phyloP scores from a whole-genome alignment of 2,797 vertebrate genomes.

The Schizopygopsis pylzovi region DNA sequence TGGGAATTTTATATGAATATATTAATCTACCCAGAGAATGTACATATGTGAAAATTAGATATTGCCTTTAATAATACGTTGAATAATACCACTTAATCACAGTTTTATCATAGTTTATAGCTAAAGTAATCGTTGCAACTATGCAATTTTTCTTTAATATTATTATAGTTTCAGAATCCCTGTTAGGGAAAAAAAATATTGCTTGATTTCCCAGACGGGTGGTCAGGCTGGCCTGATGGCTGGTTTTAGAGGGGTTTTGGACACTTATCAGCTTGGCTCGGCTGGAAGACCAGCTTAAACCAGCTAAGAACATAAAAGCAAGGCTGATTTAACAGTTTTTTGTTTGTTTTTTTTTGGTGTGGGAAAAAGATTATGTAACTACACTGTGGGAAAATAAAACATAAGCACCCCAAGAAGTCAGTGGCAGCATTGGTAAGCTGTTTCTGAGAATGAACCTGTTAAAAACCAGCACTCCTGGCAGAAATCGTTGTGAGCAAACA shows the following conservation, averaged over 20 bases:
- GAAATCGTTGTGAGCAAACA: conserved; percentile 17
- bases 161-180: neutral
- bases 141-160: neutral
- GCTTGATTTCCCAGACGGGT: neutral
- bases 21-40: neutral
- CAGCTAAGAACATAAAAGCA: neutral
- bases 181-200: neutral
- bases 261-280: neutral
- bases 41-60: neutral
- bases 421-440: neutral
- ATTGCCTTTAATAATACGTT: neutral
- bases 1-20: neutral
- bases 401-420: neutral
- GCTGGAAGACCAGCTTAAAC: neutral
- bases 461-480: conserved; percentile 13
- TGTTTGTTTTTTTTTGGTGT: neutral
- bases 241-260: neutral
- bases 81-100: neutral
- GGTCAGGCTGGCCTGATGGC: neutral
- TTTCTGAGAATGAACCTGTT: conserved; percentile 30
- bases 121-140: neutral
- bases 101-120: neutral
- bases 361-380: neutral
- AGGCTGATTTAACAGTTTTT: neutral
- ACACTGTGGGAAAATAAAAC: conserved; percentile 7